These are phyloP conservation scores for Tenthredo mesomela DNA, from an alignment of 2,888 invertebrate genomes.

Conservation along the genomic window DNA sequence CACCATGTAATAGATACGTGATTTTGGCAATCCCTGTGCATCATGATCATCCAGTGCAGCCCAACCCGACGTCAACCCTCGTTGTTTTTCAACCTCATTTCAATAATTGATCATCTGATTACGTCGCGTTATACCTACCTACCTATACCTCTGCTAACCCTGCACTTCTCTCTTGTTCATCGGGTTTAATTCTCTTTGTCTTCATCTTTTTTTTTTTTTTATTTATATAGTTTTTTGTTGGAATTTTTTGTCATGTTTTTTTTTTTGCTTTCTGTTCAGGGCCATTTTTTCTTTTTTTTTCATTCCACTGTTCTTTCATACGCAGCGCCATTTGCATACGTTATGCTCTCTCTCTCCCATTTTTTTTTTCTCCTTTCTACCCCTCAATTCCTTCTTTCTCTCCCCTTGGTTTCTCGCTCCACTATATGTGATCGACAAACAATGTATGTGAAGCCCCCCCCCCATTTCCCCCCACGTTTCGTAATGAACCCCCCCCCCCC, in stretches of 20 bases:
- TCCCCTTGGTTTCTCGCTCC: background rate
- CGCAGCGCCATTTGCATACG: conserved; percentile 35
- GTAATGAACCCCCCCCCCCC: background rate
- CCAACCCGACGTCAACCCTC: conserved; percentile 73
- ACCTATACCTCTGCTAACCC: conserved; percentile 48
- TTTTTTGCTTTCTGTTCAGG: conserved; percentile 59
- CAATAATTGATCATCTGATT: conserved; percentile 78
- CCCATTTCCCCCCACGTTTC: conserved; percentile 60
- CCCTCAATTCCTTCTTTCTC: background rate
- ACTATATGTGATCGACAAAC: conserved; percentile 72
- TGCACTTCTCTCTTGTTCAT: conserved; percentile 47
- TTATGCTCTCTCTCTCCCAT: conserved; percentile 55
- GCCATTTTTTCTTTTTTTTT: conserved; percentile 65
- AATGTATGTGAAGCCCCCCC: conserved; percentile 68
- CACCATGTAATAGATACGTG: conserved; percentile 25
- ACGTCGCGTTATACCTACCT: conserved; percentile 74
- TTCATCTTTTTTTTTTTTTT: background rate
- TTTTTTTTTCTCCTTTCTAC: conserved; percentile 57
- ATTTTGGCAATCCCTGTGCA: background rate
- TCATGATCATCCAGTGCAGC: background rate
- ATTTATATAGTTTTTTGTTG: no score
- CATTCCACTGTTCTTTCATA: background rate
- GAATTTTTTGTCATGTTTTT: background rate
- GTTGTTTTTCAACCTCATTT: conserved; percentile 75
- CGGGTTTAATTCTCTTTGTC: background rate